These are phyloP conservation scores for Tholera decimalis DNA, from an alignment of 2,888 invertebrate species.

Conservation along the genomic window DNA sequence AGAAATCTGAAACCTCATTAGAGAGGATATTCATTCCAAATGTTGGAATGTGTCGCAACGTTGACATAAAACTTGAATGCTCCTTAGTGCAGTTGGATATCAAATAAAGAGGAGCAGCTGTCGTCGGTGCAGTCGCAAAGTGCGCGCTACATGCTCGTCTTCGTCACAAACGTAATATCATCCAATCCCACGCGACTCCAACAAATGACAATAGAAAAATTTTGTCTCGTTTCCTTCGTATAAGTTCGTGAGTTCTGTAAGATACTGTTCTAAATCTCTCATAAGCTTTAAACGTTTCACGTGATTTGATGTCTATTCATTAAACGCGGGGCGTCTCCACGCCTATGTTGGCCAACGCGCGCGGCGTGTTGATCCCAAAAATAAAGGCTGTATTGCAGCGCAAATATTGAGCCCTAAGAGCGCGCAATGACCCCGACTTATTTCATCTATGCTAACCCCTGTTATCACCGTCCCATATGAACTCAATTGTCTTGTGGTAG, in stretches of 20 bases:
- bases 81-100: constrained; percentile 82
- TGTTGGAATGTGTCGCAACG: constrained; percentile 70
- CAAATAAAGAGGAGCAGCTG: constrained; percentile 87
- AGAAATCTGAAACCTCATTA: constrained; percentile 74
- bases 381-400: constrained; percentile 87
- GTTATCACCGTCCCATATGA: constrained; percentile 79
- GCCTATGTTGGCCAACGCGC: constrained; percentile 74
- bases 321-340: constrained; percentile 71
- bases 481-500: constrained; percentile 84
- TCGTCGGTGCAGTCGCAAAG: constrained; percentile 81
- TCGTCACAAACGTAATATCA: constrained; percentile 80
- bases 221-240: constrained; percentile 62
- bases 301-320: constrained; percentile 73
- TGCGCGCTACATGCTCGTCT: constrained; percentile 78
- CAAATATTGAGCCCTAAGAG: constrained; percentile 85
- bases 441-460: constrained; percentile 83
- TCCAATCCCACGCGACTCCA: constrained; percentile 71
- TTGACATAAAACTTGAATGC: constrained; percentile 80
- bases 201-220: constrained; percentile 70
- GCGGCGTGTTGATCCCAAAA: constrained; percentile 83
- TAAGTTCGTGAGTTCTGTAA: constrained; percentile 54
- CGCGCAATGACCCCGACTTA: constrained; percentile 83
- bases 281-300: constrained; percentile 66
- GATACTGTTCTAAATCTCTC: constrained; percentile 56
- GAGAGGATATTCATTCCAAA: constrained; percentile 68